Base-by-base conservation (phyloP, 2,797 vertebrate species). In the Siniperca obscura region DNA sequence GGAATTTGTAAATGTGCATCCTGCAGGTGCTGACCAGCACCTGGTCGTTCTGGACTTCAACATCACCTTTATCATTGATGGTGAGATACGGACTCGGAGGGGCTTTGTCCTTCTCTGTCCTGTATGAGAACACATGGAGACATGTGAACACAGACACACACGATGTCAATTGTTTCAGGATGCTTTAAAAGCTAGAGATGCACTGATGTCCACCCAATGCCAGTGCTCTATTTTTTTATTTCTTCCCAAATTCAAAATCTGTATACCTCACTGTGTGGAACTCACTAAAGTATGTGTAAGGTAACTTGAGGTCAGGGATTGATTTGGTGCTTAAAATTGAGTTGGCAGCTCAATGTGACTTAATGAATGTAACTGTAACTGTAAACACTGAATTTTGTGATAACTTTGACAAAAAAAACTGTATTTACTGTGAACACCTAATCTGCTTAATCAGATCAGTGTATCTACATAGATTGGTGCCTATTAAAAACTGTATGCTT, bases 21-120 rank as follows among this genome's bases (percentile, higher is more conserved):
- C 78, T 90, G 83, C 94, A 95, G 83, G 90, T 94, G 90, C 91
- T 94, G 65, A 92, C 86, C 44, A 94, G 74, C 50, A 91, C 90
- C 73, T 84, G 77, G 80, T 92, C 78, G 0, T 92, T 84, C 21
- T 88, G 76, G n/a, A 90, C 19, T 13, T 88, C 76, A 11, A 94
- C 91, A 0, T 70, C 62, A 1, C 93, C 94, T n/a, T 76, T n/a
- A 21, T 65, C 1, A 9, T 48, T 74, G 70, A 95, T 86, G 38
- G 71, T 76, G 36, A 94, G 73, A 60, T 87, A 92, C 14, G 91
- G 91, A 76, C 81, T 93, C 0, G 77, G 86, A 30, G 90, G 86
- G 1, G 84, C 89, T 76, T 90, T 91, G 83, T 94, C 91, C 75
- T 78, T 89, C 62, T 94, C 94, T 17, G 84, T 92, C 92, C 94